A percentile compares a stretch with the other conserved stretches of the same genome.
These are phyloP conservation scores for Thalassaphorura encarpata DNA, from an alignment of 1,140 invertebrate genomes.

Conservation along the genomic window DNA sequence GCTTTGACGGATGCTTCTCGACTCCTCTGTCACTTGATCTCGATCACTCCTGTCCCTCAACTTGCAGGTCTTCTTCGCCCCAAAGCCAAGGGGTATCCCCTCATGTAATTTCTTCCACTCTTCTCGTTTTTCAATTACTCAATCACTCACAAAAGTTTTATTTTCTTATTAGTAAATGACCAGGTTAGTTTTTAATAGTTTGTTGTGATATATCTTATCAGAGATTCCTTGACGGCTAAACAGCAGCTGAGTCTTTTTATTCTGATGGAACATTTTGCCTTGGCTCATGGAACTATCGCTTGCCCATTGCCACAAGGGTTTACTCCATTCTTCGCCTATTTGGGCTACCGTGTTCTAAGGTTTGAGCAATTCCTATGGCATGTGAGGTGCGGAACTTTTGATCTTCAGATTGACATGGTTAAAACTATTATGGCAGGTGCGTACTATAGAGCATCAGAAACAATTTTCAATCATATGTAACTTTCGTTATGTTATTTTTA, in stretches of 20 bases:
- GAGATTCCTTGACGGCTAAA: conserved; percentile 54
- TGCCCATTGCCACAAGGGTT: conserved; percentile 75
- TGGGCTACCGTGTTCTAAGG: conserved; percentile 62
- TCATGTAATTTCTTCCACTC: conserved; percentile 53
- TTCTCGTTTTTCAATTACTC: background rate
- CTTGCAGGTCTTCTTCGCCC: conserved; percentile 48
- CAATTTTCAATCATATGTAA: background rate
- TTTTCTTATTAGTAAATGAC: background rate
- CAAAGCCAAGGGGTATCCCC: conserved; percentile 60
- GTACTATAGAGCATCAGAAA: background rate
- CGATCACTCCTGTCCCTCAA: conserved; percentile 54
- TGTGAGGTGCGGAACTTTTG: conserved; percentile 65
- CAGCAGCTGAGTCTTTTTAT: conserved; percentile 58
- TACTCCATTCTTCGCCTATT: conserved; percentile 72
- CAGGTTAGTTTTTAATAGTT: background rate
- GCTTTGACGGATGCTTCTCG: conserved; percentile 55
- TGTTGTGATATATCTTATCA: conserved; percentile 20
- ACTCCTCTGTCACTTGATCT: conserved; percentile 60
- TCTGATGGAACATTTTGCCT: conserved; percentile 61
- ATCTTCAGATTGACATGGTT: conserved; percentile 73
- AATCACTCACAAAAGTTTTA: too few species aligned
- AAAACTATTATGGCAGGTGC: conserved; percentile 67
- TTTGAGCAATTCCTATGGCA: conserved; percentile 69
- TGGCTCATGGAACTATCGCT: conserved; percentile 63
- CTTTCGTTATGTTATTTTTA: background rate